Base-by-base conservation (phyloP, 2,113 vertebrate species). In the Delphinapterus leucas region DNA sequence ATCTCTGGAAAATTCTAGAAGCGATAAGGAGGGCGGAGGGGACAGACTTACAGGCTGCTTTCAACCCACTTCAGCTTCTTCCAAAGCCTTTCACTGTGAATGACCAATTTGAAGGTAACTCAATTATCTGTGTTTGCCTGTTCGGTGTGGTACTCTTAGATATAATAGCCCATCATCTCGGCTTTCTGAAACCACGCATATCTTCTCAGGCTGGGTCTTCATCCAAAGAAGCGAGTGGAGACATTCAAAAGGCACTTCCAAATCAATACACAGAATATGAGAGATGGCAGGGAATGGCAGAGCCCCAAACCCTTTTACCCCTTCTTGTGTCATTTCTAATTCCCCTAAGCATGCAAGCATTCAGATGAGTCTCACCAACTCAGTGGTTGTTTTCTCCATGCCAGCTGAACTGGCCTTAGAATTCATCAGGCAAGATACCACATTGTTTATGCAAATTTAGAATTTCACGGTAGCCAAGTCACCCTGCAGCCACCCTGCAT, bases 21-120 rank as follows among this genome's bases (percentile, higher is more conserved):
- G 84, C 9, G 0, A 20, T 33, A 58, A n/a, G 41, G 70, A 87
- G 36, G 55, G 25, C 10, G 15, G 38, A 38, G 47, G 79, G 53
- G 58, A 94, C 85, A 93, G 92, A 90, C 49, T 92, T 81, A 13
- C 76, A 58, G 77, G 33, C 77, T 94, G 38, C 49, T 94, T 89
- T 89, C 88, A 94, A 71, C 49, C 38, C 58, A n/a, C 79, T 95
- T 83, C 20, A 83, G 28, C 63, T 81, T 90, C 90, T 96, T 96
- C 70, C 53, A 93, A 89, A 95, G 36, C 76, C 93, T 97, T 97
- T 96, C 90, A 26, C 53, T 61, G 47, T 15, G 83, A 96, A 92
- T 92, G 93, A 81, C 95, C 92, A 41, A 61, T 97, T 86, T 90
- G 89, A 96, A 96, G 96, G 93, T 96, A 97, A 97, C 95, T 97